These are phyloP conservation scores for Eupithecia abbreviata DNA, from an alignment of 2,888 invertebrate species.

Conservation along the genomic window DNA sequence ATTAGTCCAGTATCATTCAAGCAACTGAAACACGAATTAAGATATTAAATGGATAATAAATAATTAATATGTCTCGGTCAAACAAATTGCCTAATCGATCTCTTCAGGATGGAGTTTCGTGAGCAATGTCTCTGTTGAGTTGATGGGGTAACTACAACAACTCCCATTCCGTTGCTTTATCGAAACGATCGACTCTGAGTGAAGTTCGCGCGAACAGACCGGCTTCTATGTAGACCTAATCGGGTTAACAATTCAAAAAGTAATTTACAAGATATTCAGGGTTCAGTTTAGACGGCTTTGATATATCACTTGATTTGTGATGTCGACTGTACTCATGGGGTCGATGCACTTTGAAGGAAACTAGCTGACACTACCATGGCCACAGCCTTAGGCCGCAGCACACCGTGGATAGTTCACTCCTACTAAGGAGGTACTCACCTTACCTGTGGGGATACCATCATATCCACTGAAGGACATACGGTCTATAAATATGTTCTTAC, in stretches of 20 bases:
- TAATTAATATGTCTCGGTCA: not conserved
- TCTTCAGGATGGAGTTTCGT: slow-evolving; percentile 3
- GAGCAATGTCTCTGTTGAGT: slow-evolving; percentile 4
- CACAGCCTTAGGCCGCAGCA: not conserved
- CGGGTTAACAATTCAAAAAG: not conserved
- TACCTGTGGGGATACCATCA: too few species aligned
- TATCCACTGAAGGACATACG: too few species aligned
- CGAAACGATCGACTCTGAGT: not conserved
- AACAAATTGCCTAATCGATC: not conserved
- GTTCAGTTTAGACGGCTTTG: not conserved
- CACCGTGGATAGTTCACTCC: not conserved
- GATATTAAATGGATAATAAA: too few species aligned
- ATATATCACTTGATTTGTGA: not conserved
- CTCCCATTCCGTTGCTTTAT: not conserved
- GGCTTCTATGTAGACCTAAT: not conserved
- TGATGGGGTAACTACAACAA: slow-evolving; percentile 13
- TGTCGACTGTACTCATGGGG: not conserved
- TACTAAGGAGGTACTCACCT: not conserved
- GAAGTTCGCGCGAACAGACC: not conserved
- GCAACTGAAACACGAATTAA: too few species aligned
- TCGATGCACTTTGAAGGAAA: not conserved
- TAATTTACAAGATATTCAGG: not conserved
- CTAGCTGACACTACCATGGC: not conserved
- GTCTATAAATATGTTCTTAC: too few species aligned
- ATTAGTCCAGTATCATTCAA: too few species aligned